These are phyloP conservation scores for Chelmon rostratus DNA, from an alignment of 2,797 vertebrate species.

Conservation along the genomic window DNA sequence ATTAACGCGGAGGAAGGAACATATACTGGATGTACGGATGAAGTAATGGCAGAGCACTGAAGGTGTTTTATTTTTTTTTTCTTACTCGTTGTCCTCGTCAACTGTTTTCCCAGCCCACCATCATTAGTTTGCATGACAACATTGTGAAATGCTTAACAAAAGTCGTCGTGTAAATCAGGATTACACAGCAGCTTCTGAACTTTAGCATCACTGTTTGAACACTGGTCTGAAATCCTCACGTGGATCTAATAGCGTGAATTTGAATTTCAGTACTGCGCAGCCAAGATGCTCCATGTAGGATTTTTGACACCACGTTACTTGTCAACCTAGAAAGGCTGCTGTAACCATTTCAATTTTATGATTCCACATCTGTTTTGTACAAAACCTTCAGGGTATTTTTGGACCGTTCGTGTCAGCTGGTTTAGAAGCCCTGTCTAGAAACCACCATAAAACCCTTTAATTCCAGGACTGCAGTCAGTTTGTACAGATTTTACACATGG, in stretches of 20 bases:
- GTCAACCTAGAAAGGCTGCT: slow-evolving; percentile 28
- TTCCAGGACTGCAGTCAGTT: slow-evolving; percentile 34
- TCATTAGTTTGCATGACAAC: slow-evolving; percentile 49
- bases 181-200: slow-evolving; percentile 15
- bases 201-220: slow-evolving; percentile 17
- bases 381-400: slow-evolving; percentile 58
- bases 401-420: slow-evolving; percentile 23
- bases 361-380: slow-evolving; percentile 56
- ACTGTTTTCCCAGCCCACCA: slow-evolving; percentile 6
- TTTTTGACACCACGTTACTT: slow-evolving; percentile 22
- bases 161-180: slow-evolving; percentile 27
- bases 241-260: slow-evolving; percentile 5
- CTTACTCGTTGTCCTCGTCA: slow-evolving; percentile 21
- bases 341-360: slow-evolving; percentile 10
- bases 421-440: slow-evolving; percentile 7
- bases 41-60: slow-evolving; percentile 16
- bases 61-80: slow-evolving; percentile 8
- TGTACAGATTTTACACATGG: slow-evolving; percentile 30
- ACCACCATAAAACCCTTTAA: slow-evolving; percentile 36
- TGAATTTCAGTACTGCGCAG: too few species aligned
- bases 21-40: neutral
- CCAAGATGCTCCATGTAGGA: neutral
- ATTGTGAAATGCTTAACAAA: slow-evolving; percentile 18
- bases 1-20: slow-evolving; percentile 11
- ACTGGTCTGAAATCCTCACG: slow-evolving; percentile 27